Base-by-base conservation (phyloP, 2,888 invertebrate genomes). In the Loripinus fragilis region DNA sequence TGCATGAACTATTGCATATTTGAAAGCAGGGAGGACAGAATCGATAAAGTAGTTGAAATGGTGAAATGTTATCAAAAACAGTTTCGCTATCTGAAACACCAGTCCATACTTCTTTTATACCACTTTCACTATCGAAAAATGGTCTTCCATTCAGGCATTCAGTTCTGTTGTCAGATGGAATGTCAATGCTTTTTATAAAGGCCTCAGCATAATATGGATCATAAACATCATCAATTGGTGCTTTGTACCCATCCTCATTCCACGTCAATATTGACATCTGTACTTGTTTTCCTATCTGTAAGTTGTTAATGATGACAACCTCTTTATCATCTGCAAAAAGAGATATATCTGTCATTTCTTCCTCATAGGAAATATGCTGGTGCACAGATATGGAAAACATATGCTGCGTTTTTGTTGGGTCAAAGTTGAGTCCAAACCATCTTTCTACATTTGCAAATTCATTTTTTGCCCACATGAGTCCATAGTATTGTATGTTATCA, bases 81-180 rank as follows among this genome's bases (percentile, higher is more conserved):
- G 78, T 81, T 15, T 66, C 64, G 52, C 52, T 80, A 50, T 87
- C 82, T 7, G 86, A 83, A 2, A 87, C 79, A n/a, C 86, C 87
- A 35, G 86, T 42, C 80, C 81, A 86, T 17, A 88, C 74, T 60
- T 88, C 86, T 41, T 86, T 85, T 17, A 88, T 82, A 17, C 83
- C 78, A 75, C 88, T 87, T 69, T 87, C 85, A 1, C 73, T 74
- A 35, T 87, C 87, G 72, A 74, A 86, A 70, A 87, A 88, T 7
- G 80, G 82, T 25, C 60, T n/a, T 41, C 88, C 87, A 69, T 86
- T 75, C 17, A 74, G 68, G 71, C 88, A 88, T 7, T 72, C 78
- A 20, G 79, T 81, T 23, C 79, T 74, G 2, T 50, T 38, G 20
- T 33, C 38, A 17, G 83, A 48, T 42, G 87, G 87, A 10, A 87